Percentiles rank a stretch among this genome's conserved stretches.
Evolutionary conservation across 2,888 invertebrate genomes (phyloP).

Genomic region (Tubulanus polymorphus): DNA sequence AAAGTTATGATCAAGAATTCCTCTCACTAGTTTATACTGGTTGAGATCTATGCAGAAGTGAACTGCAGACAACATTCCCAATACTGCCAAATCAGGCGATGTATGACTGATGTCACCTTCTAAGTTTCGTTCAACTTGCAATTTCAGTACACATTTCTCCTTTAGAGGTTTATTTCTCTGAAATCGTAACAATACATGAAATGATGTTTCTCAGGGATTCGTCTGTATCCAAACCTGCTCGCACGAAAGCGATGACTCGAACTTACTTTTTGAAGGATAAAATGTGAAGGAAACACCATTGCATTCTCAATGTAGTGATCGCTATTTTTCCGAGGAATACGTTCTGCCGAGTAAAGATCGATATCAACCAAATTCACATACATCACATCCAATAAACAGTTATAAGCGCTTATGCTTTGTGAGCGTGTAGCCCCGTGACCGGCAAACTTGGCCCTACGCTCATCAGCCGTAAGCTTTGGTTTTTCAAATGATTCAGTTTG

Average conservation of each 20-base stretch:
- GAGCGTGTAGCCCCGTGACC: neutral
- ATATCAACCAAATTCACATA: slow-evolving; percentile 70
- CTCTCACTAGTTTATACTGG: slow-evolving; percentile 83
- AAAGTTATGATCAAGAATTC: slow-evolving; percentile 82
- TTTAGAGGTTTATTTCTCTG: slow-evolving; percentile 59
- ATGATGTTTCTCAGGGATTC: no score
- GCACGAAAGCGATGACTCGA: slow-evolving; percentile 6
- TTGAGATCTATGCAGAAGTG: slow-evolving; percentile 75
- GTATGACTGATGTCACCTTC: slow-evolving; percentile 59
- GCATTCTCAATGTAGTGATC: slow-evolving; percentile 24
- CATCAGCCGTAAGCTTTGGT: neutral
- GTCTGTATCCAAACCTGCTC: no score
- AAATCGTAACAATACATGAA: no score
- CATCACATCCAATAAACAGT: slow-evolving; percentile 70
- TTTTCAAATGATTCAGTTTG: neutral
- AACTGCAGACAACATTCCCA: slow-evolving; percentile 80
- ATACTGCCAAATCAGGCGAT: slow-evolving; percentile 77
- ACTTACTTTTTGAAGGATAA: slow-evolving; percentile 42
- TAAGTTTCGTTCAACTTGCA: slow-evolving; percentile 80
- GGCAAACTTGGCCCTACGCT: neutral
- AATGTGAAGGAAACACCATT: slow-evolving; percentile 48
- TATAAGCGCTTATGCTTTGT: slow-evolving; percentile 15
- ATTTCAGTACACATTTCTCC: slow-evolving; percentile 67
- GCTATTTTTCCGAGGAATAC: slow-evolving; percentile 37
- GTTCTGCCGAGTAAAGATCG: slow-evolving; percentile 68